Base-by-base conservation (phyloP, 2,888 invertebrate species). In the Aricia artaxerxes region DNA sequence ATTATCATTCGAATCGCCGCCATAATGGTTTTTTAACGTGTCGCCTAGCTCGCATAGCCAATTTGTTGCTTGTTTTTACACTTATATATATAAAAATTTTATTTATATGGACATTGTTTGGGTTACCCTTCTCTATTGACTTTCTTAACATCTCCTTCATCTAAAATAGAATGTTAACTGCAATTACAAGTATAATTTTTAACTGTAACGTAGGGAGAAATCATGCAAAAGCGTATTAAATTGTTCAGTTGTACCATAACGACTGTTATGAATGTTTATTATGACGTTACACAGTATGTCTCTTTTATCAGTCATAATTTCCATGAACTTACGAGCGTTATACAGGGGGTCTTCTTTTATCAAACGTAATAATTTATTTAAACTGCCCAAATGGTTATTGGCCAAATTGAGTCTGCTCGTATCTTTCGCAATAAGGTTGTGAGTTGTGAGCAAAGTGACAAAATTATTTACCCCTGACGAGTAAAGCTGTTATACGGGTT, bases 381-480 rank as follows among this genome's bases (percentile, higher is more conserved):
- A 49, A 75, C 44, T 13, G 31, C 31, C 57, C 31, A 49, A 69
- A 75, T 57, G 31, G 57, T 53, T 76, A 76, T 76, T 76, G 53
- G 53, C 57, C 49, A 76, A 11, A 76, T 53, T 76, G 53, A 53
- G 13, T 9, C 31, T 53, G 53, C 35, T 11, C 76, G 35, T 57
- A 7, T 76, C 16, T 76, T 76, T 13, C 1, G 76, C 76, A 76
- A 57, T 76, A 57, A 76, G 31, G 75, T 75, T 75, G 76, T 76
- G 53, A 31, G 76, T 76, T 53, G 53, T 57, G 57, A 57, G 53
- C 57, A 13, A 75, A 76, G 53, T 76, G 76, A 49, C 76, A 76
- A 76, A 76, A 76, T 76, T 76, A 76, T 76, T 76, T 76, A 76
- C 76, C 76, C 76, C 76, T 57, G 76, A 57, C 57, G 76, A 76